These are phyloP conservation scores for Oophaga pumilio DNA, from an alignment of 2,113 vertebrate species.

Conservation along the genomic window DNA sequence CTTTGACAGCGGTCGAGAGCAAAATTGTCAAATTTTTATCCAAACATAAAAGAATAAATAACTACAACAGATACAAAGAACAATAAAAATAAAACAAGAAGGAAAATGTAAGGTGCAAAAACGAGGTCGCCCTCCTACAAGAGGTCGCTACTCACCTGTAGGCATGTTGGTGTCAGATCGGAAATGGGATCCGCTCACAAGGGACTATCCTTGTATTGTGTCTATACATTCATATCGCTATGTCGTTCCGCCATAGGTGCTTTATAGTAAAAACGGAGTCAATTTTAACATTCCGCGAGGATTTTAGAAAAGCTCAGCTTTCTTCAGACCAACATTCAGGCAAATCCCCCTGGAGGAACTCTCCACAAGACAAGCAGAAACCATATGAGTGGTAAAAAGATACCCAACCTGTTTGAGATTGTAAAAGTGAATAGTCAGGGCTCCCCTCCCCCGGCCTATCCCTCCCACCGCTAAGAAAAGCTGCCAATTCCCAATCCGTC, in stretches of 20 bases:
- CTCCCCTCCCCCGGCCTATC: conserved; percentile 23
- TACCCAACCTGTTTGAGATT: conserved; percentile 48
- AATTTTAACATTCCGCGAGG: not conserved
- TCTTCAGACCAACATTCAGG: not conserved
- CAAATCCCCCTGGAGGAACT: conserved; percentile 41
- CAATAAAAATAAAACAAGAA: not conserved
- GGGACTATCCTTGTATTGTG: not conserved
- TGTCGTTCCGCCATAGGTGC: not conserved
- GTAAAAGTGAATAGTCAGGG: conserved; percentile 23
- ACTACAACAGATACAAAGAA: not conserved
- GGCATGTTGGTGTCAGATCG: conserved; percentile 56
- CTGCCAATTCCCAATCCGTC: conserved; percentile 58
- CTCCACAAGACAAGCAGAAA: not conserved
- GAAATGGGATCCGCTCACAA: not conserved
- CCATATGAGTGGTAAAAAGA: not conserved
- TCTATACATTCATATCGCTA: not conserved
- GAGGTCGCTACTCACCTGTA: conserved; percentile 56
- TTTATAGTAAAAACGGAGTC: not conserved
- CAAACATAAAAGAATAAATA: not conserved
- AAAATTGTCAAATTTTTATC: no score
- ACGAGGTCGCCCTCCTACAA: not conserved
- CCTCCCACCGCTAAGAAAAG: conserved; percentile 49
- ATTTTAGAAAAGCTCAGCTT: conserved; percentile 14
- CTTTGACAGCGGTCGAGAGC: no score
- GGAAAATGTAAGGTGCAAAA: not conserved